Conservation (phyloP, 2,888 invertebrate species). For the Campoplex nolae region DNA sequence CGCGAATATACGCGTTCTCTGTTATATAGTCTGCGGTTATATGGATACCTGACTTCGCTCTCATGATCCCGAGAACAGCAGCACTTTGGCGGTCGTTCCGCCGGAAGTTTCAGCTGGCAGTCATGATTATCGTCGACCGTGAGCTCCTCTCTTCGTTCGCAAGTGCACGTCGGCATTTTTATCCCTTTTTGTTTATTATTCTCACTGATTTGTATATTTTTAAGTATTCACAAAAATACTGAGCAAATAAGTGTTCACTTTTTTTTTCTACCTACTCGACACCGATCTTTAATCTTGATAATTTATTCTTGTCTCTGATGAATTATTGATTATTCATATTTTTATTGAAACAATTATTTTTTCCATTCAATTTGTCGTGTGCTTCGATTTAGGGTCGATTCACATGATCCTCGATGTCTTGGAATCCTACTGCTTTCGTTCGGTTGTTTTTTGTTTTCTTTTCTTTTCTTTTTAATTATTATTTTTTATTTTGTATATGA, state of each 20-base stretch:
- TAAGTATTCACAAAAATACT: not conserved
- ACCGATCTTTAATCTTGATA: not conserved
- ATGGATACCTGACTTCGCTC: slow-evolving; percentile 65
- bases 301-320: not conserved
- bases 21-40: slow-evolving; percentile 23
- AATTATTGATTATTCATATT: not conserved
- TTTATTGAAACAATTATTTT: not conserved
- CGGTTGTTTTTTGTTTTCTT: no score
- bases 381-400: not conserved
- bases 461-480: not conserved
- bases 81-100: slow-evolving; percentile 54
- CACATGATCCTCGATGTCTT: not conserved
- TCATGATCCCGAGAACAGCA: slow-evolving; percentile 53
- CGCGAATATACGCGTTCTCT: slow-evolving; percentile 15
- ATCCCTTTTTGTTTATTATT: slow-evolving; percentile 10
- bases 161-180: slow-evolving; percentile 80
- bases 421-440: not conserved
- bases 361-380: not conserved
- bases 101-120: slow-evolving; percentile 72
- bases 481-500: not conserved
- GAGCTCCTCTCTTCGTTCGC: slow-evolving; percentile 69
- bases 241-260: not conserved
- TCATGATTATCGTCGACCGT: slow-evolving; percentile 71
- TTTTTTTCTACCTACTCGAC: not conserved
- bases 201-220: not conserved